Conservation (phyloP, 1,140 invertebrate species). For the Apolygus lucorum region DNA sequence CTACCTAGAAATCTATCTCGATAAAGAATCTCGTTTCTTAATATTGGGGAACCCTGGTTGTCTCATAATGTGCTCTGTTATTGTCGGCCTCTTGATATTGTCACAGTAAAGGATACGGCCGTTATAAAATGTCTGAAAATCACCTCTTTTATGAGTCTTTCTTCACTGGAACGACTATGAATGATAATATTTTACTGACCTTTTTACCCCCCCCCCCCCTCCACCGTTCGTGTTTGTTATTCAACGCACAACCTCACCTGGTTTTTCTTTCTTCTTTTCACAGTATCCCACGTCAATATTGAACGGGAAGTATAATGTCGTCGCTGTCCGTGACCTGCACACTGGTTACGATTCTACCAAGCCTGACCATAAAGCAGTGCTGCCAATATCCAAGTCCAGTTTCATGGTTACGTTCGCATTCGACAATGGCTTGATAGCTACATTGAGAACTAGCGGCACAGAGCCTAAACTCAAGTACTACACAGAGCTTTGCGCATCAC, state of each 20-base stretch:
- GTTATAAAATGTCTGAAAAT: too few species aligned
- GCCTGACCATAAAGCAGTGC: slow-evolving; percentile 57
- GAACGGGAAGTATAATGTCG: slow-evolving; percentile 62
- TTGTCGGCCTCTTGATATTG: too few species aligned
- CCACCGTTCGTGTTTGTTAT: neutral
- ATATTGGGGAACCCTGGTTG: too few species aligned
- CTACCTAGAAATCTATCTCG: too few species aligned
- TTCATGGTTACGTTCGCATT: slow-evolving; percentile 98
- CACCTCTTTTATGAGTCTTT: too few species aligned
- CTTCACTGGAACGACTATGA: too few species aligned
- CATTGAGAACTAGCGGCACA: slow-evolving; percentile 92
- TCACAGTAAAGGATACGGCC: too few species aligned
- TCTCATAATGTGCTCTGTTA: too few species aligned
- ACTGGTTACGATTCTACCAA: slow-evolving; percentile 75
- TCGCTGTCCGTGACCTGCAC: slow-evolving; percentile 74
- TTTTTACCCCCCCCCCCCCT: neutral
- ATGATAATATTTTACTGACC: too few species aligned
- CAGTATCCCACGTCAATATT: slow-evolving; percentile 68
- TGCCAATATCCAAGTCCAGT: slow-evolving; percentile 67
- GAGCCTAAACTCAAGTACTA: slow-evolving; percentile 99
- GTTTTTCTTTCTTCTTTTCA: slow-evolving; percentile 34
- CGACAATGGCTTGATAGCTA: slow-evolving; percentile 74
- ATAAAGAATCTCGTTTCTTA: too few species aligned
- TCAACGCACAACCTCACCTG: neutral
- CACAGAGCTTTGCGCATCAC: slow-evolving; percentile 72